Percentiles rank a stretch among this genome's conserved stretches.
Evolutionary conservation across 2,113 vertebrate genomes (phyloP).

Genomic region (Oceanodroma tethys): DNA sequence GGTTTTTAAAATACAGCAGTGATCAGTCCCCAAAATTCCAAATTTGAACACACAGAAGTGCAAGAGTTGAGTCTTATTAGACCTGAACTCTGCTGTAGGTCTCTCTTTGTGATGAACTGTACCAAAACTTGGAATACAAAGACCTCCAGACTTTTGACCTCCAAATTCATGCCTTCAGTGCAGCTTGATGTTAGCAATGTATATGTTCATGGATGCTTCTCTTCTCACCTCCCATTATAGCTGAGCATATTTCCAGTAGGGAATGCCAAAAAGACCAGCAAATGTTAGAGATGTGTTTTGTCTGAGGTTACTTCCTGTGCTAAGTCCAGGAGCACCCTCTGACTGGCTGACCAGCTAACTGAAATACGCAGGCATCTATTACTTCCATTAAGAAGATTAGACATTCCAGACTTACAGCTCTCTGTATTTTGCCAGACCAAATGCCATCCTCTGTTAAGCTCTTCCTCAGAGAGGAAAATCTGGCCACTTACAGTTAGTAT

Average conservation of each 20-base stretch:
- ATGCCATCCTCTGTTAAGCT: constrained; percentile 35
- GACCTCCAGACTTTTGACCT: not conserved
- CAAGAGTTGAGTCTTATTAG: not conserved
- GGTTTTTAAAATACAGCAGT: not conserved
- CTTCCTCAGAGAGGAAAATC: constrained; percentile 43
- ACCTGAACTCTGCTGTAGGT: not conserved
- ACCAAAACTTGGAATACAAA: not conserved
- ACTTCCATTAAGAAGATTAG: not conserved
- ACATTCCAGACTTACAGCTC: not conserved
- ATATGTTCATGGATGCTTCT: not conserved
- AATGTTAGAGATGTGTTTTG: not conserved
- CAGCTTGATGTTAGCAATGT: not conserved
- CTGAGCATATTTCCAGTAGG: not conserved
- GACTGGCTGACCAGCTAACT: not conserved
- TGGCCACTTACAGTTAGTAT: not conserved
- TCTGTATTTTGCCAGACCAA: not conserved
- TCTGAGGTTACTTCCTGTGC: constrained; percentile 22
- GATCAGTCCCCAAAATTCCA: not conserved
- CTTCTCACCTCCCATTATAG: not conserved
- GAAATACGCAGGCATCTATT: not conserved
- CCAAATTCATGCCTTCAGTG: not conserved
- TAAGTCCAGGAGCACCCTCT: not conserved
- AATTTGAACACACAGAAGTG: not conserved
- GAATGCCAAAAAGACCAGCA: not conserved
- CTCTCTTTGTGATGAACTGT: not conserved